Percentiles rank a stretch among this genome's conserved stretches.
Evolutionary conservation across 2,888 invertebrate species (phyloP).

Genomic region (Epirrhoe alternata): DNA sequence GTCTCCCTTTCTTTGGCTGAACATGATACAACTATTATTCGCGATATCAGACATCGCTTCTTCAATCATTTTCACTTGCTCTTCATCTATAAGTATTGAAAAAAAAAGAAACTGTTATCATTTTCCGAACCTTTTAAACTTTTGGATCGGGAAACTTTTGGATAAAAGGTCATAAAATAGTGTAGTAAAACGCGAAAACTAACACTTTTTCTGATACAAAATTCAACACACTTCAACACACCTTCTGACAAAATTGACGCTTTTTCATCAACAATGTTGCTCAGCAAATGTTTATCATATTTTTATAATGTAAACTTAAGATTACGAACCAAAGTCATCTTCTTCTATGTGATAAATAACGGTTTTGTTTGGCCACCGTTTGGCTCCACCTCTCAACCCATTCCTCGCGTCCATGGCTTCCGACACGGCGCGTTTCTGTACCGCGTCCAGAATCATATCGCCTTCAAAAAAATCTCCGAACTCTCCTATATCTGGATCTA

Average conservation of each 20-base stretch:
- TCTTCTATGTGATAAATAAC: slow-evolving; percentile 73
- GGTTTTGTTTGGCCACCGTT: slow-evolving; percentile 77
- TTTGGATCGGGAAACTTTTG: background rate
- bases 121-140: background rate
- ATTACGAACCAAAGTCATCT: slow-evolving; percentile 75
- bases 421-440: slow-evolving; percentile 59
- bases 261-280: too few relatives aligned
- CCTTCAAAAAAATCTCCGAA: slow-evolving; percentile 79
- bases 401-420: slow-evolving; percentile 64
- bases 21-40: slow-evolving; percentile 75
- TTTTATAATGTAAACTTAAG: too few relatives aligned
- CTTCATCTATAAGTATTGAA: slow-evolving; percentile 64
- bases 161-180: too few relatives aligned
- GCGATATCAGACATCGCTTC: slow-evolving; percentile 73
- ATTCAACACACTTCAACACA: too few relatives aligned
- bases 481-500: slow-evolving; percentile 50
- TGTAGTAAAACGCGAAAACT: too few relatives aligned
- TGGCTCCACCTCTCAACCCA: slow-evolving; percentile 68
- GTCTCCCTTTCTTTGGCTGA: slow-evolving; percentile 57
- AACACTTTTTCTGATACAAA: too few relatives aligned
- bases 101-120: too few relatives aligned
- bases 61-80: slow-evolving; percentile 69
- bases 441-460: slow-evolving; percentile 71
- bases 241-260: too few relatives aligned
- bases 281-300: too few relatives aligned